These are phyloP conservation scores for Gobio gobio DNA, from an alignment of 2,113 vertebrate species.

Conservation along the genomic window DNA sequence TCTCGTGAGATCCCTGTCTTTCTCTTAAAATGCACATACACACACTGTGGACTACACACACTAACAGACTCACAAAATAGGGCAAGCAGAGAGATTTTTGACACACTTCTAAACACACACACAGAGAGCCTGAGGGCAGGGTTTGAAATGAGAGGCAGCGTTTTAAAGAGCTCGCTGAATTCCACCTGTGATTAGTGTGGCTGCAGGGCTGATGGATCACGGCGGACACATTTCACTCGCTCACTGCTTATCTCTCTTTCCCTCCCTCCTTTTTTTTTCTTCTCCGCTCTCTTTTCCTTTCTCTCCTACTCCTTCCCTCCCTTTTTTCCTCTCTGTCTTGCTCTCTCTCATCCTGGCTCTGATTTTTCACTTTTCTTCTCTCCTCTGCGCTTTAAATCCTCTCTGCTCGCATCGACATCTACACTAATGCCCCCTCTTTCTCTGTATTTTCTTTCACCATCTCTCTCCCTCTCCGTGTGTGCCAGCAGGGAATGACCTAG, in stretches of 20 bases:
- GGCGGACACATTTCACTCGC: slow-evolving; percentile 55
- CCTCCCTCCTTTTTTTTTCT: slow-evolving; percentile 11
- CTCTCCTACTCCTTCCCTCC: neutral
- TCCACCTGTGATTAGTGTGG: slow-evolving; percentile 65
- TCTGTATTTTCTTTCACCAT: slow-evolving; percentile 25
- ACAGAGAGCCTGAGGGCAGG: slow-evolving; percentile 57
- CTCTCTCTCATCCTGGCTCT: slow-evolving; percentile 23
- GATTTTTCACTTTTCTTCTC: slow-evolving; percentile 26
- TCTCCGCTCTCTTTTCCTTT: slow-evolving; percentile 8
- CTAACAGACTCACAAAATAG: slow-evolving; percentile 43
- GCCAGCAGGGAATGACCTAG: slow-evolving; percentile 56
- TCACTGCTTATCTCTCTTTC: slow-evolving; percentile 24
- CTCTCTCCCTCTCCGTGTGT: slow-evolving; percentile 13
- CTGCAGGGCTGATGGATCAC: slow-evolving; percentile 58
- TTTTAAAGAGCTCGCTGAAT: slow-evolving; percentile 63
- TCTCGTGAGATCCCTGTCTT: slow-evolving; percentile 13
- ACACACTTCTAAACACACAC: slow-evolving; percentile 45
- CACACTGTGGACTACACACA: slow-evolving; percentile 39
- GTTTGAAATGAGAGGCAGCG: slow-evolving; percentile 62
- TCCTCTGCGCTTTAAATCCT: slow-evolving; percentile 20
- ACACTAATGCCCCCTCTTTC: slow-evolving; percentile 37
- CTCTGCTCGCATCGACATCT: slow-evolving; percentile 5
- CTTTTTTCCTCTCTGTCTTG: slow-evolving; percentile 12
- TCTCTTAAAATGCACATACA: slow-evolving; percentile 18
- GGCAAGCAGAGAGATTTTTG: slow-evolving; percentile 39